Percentiles rank a stretch among this genome's conserved stretches.
Evolutionary conservation across 2,888 invertebrate genomes (phyloP).

Genomic region (Chrysolina americana): DNA sequence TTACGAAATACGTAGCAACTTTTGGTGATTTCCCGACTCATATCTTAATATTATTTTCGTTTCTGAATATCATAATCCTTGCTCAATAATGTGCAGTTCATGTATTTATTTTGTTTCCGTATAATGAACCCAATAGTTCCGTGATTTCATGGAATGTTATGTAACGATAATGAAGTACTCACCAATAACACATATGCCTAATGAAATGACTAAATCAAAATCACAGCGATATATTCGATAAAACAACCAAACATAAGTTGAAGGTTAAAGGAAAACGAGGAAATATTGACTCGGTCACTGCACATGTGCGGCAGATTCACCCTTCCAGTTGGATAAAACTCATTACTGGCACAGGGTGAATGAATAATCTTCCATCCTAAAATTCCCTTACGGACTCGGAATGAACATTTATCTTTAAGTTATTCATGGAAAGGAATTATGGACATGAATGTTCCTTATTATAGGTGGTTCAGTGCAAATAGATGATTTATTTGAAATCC

Average conservation of each 20-base stretch:
- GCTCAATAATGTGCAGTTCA: no score
- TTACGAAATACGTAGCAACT: no score
- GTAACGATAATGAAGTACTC: neutral
- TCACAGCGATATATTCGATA: constrained; percentile 4
- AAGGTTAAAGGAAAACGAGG: neutral
- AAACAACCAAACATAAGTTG: constrained; percentile 4
- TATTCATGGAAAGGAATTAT: no score
- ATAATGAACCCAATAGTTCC: neutral
- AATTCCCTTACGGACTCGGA: neutral
- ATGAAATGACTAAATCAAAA: neutral
- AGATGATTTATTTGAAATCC: no score
- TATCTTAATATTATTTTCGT: no score
- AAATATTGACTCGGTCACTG: constrained; percentile 13
- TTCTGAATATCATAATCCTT: no score
- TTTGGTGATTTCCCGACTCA: no score
- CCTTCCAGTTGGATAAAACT: neutral
- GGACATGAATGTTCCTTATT: no score
- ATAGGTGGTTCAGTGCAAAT: no score
- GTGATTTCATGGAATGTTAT: no score
- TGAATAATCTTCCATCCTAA: neutral
- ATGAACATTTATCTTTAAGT: no score
- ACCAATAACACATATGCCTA: neutral
- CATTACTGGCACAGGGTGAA: neutral
- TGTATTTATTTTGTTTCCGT: no score
- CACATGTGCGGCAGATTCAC: constrained; percentile 15